phyloP scores from a whole-genome alignment of 2,113 vertebrate genomes.

The Pleuronectes platessa region DNA sequence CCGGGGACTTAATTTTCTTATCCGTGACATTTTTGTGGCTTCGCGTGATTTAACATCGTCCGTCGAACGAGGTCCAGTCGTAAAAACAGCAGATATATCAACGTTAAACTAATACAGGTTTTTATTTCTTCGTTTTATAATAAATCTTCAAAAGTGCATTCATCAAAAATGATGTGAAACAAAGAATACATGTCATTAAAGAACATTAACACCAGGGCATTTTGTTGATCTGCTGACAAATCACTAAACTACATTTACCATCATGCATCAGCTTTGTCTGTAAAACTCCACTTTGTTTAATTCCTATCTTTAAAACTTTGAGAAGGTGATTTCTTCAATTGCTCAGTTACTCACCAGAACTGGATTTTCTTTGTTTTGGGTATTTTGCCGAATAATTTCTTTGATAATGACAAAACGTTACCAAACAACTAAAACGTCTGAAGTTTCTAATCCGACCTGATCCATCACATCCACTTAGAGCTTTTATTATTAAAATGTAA shows the following conservation, averaged over 20 bases:
- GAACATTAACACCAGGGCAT: too few species aligned
- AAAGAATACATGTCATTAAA: not conserved
- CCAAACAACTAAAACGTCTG: too few species aligned
- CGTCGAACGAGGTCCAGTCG: not conserved
- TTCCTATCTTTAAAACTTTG: too few species aligned
- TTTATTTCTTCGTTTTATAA: too few species aligned
- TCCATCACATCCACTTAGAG: too few species aligned
- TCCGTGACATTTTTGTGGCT: constrained; percentile 26
- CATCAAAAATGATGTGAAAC: not conserved
- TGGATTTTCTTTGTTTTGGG: too few species aligned
- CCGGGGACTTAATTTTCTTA: not conserved
- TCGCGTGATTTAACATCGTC: constrained; percentile 13
- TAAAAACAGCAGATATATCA: not conserved
- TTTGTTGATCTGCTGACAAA: too few species aligned
- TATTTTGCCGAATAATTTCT: not conserved
- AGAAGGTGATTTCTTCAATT: not conserved
- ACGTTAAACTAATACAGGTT: not conserved
- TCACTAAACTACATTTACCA: not conserved
- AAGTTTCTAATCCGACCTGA: too few species aligned
- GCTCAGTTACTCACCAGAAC: not conserved
- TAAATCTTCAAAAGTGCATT: not conserved
- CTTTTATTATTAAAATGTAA: not conserved
- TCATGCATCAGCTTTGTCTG: too few species aligned
- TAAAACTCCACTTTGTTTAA: not conserved
- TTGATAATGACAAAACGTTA: not conserved